Percentiles rank a stretch among this genome's conserved stretches.
These are phyloP conservation scores for Troides aeacus DNA, from an alignment of 2,888 invertebrate species.

Conservation along the genomic window DNA sequence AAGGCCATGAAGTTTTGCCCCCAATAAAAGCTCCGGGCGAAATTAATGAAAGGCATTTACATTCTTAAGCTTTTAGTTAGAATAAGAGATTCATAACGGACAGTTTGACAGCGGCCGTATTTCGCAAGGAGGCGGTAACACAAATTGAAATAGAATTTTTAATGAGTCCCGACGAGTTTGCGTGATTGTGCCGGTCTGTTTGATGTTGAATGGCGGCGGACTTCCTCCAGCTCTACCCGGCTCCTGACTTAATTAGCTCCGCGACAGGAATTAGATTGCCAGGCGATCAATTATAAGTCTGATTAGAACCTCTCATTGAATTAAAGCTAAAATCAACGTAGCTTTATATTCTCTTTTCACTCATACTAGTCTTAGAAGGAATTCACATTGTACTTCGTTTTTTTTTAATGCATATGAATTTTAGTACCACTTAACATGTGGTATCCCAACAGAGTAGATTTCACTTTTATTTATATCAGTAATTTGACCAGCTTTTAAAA, in stretches of 20 bases:
- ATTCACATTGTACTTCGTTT: too few species aligned
- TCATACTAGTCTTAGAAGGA: too few species aligned
- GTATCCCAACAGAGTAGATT: too few species aligned
- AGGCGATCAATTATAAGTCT: slow-evolving; percentile 19
- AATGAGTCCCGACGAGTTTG: slow-evolving; percentile 19
- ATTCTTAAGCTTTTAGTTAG: slow-evolving; percentile 1
- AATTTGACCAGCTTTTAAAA: too few species aligned
- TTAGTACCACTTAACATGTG: too few species aligned
- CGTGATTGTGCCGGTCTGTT: slow-evolving; percentile 19
- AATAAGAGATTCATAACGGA: not conserved
- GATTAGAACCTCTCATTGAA: slow-evolving; percentile 4
- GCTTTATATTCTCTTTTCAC: not conserved
- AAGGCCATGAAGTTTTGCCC: not conserved
- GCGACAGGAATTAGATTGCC: slow-evolving; percentile 21
- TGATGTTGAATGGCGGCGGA: slow-evolving; percentile 11
- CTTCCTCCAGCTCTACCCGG: slow-evolving; percentile 22
- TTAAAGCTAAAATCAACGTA: slow-evolving; percentile 5
- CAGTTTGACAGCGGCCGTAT: slow-evolving; percentile 5
- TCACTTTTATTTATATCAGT: too few species aligned
- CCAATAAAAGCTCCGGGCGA: not conserved
- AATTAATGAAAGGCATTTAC: slow-evolving; percentile 4
- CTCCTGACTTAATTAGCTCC: slow-evolving; percentile 23
- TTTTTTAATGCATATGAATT: too few species aligned
- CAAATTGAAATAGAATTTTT: slow-evolving; percentile 25
- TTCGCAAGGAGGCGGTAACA: not conserved